Conservation (phyloP, 1,140 invertebrate genomes). For the Cecropterus lyciades region DNA sequence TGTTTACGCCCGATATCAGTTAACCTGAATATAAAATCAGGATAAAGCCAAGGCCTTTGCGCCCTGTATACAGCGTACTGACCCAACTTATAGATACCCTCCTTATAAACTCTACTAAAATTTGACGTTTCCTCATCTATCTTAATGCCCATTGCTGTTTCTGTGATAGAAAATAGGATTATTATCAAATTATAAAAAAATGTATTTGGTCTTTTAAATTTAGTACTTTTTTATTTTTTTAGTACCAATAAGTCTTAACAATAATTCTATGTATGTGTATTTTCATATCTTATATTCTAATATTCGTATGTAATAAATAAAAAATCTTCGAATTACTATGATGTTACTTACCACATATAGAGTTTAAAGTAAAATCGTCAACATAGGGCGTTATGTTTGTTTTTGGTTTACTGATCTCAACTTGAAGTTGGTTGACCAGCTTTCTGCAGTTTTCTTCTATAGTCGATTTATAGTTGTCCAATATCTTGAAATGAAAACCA, state of each 20-base stretch:
- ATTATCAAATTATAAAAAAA: not conserved
- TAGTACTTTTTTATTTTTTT: not conserved
- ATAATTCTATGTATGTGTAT: no score
- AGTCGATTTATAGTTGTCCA: conserved; percentile 89
- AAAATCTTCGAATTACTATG: not conserved
- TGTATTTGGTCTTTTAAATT: not conserved
- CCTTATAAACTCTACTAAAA: conserved; percentile 65
- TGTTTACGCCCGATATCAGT: conserved; percentile 41
- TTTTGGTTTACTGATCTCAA: conserved; percentile 36
- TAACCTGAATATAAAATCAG: conserved; percentile 53
- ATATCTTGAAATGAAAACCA: conserved; percentile 95
- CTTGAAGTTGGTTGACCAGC: conserved; percentile 35
- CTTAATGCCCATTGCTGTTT: conserved; percentile 81
- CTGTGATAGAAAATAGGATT: conserved; percentile 42
- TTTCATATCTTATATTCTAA: no score
- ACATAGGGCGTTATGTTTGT: conserved; percentile 87
- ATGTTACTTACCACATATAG: conserved; percentile 64
- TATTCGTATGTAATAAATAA: no score
- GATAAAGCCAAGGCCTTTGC: conserved; percentile 59
- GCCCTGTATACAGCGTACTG: conserved; percentile 61
- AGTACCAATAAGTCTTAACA: no score
- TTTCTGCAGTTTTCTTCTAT: conserved; percentile 75
- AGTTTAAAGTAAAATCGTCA: conserved; percentile 90
- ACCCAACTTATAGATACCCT: conserved; percentile 68
- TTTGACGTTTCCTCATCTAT: conserved; percentile 49